Percentiles rank a stretch among this genome's conserved stretches.
phyloP scores from a whole-genome alignment of 1,140 invertebrate species.

The Varroa destructor region DNA sequence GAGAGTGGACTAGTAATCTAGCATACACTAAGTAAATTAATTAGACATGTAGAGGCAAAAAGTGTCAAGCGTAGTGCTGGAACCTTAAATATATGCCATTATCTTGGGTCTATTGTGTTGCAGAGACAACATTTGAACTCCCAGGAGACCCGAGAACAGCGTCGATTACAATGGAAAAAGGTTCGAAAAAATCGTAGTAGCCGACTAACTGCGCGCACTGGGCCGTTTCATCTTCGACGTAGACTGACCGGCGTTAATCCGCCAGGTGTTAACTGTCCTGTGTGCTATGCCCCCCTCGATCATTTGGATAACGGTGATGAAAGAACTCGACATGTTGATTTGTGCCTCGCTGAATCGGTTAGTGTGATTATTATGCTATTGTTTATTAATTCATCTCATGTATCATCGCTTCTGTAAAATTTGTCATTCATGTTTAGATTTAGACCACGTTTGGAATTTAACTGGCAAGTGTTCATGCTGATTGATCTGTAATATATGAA shows the following conservation, averaged over 20 bases:
- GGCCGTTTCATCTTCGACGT: constrained; percentile 31
- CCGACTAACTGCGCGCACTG: constrained; percentile 1
- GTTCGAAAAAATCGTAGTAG: constrained; percentile 27
- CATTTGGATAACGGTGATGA: neutral
- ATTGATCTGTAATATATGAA: too few species aligned
- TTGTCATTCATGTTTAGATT: too few species aligned
- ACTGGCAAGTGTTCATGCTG: too few species aligned
- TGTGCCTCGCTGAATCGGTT: constrained; percentile 43
- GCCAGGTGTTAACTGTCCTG: constrained; percentile 1
- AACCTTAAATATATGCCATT: too few species aligned
- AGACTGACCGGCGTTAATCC: constrained; percentile 27
- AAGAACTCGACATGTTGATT: constrained; percentile 48
- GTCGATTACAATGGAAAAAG: constrained; percentile 8
- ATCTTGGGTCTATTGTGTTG: neutral
- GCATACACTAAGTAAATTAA: too few species aligned
- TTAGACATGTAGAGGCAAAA: too few species aligned
- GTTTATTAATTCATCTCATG: too few species aligned
- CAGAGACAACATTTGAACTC: neutral
- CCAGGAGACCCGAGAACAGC: neutral
- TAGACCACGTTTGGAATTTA: too few species aligned
- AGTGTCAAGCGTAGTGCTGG: too few species aligned
- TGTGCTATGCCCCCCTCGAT: constrained; percentile 35
- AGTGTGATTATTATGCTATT: too few species aligned
- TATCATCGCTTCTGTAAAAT: too few species aligned
- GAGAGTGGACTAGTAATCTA: too few species aligned